A percentile compares a stretch with the other conserved stretches of the same genome.
phyloP scores from a whole-genome alignment of 2,797 vertebrate genomes.

The Gouania willdenowi region DNA sequence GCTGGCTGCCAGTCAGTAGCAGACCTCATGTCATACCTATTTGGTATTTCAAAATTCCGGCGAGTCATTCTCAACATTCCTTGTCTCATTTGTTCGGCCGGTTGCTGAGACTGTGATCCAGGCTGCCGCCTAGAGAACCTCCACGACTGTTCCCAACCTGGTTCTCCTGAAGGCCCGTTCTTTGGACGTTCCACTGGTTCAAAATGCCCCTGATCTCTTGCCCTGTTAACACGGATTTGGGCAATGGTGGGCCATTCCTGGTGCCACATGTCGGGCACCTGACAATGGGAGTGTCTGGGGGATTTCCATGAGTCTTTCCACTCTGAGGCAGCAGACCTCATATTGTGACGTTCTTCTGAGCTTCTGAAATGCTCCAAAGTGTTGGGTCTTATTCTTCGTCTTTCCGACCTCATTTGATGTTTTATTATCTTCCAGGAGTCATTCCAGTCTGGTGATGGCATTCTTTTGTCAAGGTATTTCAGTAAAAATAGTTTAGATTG shows the following conservation, averaged over 20 bases:
- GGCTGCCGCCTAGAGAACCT: constrained; percentile 31
- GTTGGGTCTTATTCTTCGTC: constrained; percentile 18
- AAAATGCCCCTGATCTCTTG: constrained; percentile 15
- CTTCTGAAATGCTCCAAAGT: constrained; percentile 11
- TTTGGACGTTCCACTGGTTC: constrained; percentile 8
- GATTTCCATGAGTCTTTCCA: constrained; percentile 54
- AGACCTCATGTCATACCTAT: too few species aligned
- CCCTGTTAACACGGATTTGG: constrained; percentile 9
- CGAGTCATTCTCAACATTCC: too few species aligned
- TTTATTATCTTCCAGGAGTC: constrained; percentile 55
- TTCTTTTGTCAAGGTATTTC: constrained; percentile 8
- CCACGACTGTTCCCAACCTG: constrained; percentile 51
- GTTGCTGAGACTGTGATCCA: constrained; percentile 1
- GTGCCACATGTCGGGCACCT: constrained; percentile 47
- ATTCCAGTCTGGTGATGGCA: constrained; percentile 33
- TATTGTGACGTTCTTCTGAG: neutral
- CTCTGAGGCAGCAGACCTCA: constrained; percentile 9
- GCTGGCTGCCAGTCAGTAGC: constrained; percentile 45
- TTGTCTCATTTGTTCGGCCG: too few species aligned
- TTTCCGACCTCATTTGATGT: constrained; percentile 32
- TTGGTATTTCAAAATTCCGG: too few species aligned
- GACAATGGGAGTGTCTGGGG: constrained; percentile 22
- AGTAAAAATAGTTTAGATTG: constrained; percentile 14
- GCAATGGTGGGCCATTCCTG: constrained; percentile 35
- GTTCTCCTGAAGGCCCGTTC: constrained; percentile 33